These are phyloP conservation scores for Eulimnadia texana DNA, from an alignment of 1,140 invertebrate species.

Conservation along the genomic window DNA sequence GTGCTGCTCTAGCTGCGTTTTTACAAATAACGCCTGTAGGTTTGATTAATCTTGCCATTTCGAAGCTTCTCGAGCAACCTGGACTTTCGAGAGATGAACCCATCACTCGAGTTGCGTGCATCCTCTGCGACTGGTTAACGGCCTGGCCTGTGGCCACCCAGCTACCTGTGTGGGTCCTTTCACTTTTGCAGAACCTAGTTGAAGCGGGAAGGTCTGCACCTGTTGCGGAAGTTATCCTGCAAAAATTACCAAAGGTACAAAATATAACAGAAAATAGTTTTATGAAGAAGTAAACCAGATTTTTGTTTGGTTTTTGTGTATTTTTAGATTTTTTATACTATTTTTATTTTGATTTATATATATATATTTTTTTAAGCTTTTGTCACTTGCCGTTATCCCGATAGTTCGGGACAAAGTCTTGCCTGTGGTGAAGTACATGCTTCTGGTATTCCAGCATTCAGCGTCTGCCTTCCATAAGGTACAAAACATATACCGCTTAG, in stretches of 20 bases:
- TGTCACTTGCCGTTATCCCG: background rate
- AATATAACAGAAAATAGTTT: background rate
- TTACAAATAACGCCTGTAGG: background rate
- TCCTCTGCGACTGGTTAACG: constrained; percentile 1
- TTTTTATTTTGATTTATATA: background rate
- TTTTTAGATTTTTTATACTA: background rate
- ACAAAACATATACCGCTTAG: background rate
- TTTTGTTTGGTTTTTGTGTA: background rate
- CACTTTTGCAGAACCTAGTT: background rate
- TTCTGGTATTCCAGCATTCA: background rate
- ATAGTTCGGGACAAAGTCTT: background rate
- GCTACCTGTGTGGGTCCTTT: background rate
- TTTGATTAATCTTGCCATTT: background rate
- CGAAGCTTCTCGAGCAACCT: background rate
- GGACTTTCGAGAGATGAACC: background rate
- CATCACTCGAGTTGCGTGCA: background rate
- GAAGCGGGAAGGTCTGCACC: background rate
- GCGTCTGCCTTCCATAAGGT: background rate
- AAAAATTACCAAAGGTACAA: constrained; percentile 2
- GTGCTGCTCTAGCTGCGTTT: constrained; percentile 3
- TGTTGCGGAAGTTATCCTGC: constrained; percentile 1
- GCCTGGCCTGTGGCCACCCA: constrained; percentile 1
- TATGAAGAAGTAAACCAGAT: no score
- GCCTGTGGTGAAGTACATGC: constrained; percentile 1
- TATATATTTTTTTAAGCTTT: background rate